Percentiles rank a stretch among this genome's conserved stretches.
Conservation (phyloP, 35 echinoderm and acorn worm species). For the Holothuria glaberrima region DNA sequence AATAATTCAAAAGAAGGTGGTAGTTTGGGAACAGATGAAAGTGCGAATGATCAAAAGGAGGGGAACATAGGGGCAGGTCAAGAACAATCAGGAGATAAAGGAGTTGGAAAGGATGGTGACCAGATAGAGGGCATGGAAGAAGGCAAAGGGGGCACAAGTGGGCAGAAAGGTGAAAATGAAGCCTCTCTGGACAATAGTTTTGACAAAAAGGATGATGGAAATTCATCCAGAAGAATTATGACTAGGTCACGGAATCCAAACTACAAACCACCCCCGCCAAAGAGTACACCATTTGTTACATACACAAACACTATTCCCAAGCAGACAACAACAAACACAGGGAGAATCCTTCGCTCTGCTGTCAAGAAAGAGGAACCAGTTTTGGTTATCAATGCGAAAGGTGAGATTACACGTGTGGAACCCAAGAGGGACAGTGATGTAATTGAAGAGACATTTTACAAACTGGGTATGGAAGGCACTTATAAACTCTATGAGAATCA, state of each 20-base stretch:
- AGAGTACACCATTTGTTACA: slow-evolving; percentile 88
- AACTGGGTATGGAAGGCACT: slow-evolving; percentile 93
- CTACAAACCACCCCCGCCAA: slow-evolving; percentile 98
- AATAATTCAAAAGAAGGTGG: neutral
- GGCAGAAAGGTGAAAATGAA: slow-evolving; percentile 36
- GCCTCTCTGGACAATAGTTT: neutral
- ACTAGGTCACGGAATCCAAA: slow-evolving; percentile 95
- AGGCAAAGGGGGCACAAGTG: neutral
- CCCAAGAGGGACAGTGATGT: slow-evolving; percentile 21
- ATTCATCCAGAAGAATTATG: slow-evolving; percentile 68
- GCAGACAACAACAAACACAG: neutral
- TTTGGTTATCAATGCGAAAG: slow-evolving; percentile 86
- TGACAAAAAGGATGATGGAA: slow-evolving; percentile 56
- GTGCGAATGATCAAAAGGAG: neutral
- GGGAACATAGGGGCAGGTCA: slow-evolving; percentile 6
- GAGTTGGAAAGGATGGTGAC: neutral
- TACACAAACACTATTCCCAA: slow-evolving; percentile 86
- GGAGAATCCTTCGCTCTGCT: slow-evolving; percentile 35
- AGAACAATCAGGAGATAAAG: slow-evolving; percentile 17
- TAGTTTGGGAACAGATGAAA: neutral
- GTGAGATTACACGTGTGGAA: slow-evolving; percentile 83
- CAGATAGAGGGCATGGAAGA: slow-evolving; percentile 23
- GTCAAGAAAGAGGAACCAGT: slow-evolving; percentile 64
- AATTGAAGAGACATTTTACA: slow-evolving; percentile 68
- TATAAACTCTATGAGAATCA: slow-evolving; percentile 97